phyloP scores from a whole-genome alignment of 2,888 invertebrate genomes.

The Leptothorax acervorum region DNA sequence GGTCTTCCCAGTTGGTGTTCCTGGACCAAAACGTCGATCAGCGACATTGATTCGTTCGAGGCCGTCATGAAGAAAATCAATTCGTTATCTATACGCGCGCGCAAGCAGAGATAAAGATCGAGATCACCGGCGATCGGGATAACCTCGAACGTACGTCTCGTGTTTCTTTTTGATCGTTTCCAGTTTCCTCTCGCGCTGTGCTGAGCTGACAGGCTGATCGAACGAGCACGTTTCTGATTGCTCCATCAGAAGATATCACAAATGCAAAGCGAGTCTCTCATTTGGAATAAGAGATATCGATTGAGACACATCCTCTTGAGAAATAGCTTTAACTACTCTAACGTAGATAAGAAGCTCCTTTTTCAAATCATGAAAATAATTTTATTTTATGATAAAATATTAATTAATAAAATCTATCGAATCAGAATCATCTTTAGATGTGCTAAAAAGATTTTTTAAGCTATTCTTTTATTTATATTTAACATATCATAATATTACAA shows the following conservation, averaged over 20 bases:
- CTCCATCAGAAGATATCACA: constrained; percentile 7
- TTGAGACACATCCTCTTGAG: neutral
- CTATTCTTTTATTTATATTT: no score
- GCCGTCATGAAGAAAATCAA: constrained; percentile 4
- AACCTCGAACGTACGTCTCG: constrained; percentile 33
- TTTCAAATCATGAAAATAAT: neutral
- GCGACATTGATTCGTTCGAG: constrained; percentile 46
- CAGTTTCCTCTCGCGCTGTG: constrained; percentile 16
- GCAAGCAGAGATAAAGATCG: neutral
- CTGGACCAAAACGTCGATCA: constrained; percentile 29
- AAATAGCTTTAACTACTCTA: neutral
- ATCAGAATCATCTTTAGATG: neutral
- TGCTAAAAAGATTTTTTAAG: no score
- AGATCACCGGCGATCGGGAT: constrained; percentile 1
- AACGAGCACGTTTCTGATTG: constrained; percentile 35
- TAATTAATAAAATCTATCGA: neutral
- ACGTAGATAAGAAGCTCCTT: neutral
- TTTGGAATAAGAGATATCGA: neutral
- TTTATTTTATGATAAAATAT: constrained; percentile 6
- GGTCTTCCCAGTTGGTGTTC: constrained; percentile 45
- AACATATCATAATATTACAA: no score
- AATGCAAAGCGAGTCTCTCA: neutral
- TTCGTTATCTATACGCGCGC: constrained; percentile 41
- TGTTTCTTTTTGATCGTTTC: constrained; percentile 39
- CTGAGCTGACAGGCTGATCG: neutral